These are phyloP conservation scores for Felis catus DNA, from an alignment of 2,113 vertebrate genomes.

Conservation along the genomic window DNA sequence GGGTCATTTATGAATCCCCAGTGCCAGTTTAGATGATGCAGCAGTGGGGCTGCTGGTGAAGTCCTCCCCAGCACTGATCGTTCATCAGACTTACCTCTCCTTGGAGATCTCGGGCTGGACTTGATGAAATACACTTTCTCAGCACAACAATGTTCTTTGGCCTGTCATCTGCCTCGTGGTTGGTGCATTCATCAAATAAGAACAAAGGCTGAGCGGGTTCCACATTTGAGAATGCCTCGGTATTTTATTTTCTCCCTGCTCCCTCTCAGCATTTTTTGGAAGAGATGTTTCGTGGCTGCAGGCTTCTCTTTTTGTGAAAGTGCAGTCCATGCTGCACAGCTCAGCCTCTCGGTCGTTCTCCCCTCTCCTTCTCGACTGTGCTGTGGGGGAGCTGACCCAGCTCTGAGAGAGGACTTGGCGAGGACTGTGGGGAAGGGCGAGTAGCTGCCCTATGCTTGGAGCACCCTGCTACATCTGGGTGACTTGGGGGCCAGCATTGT, in stretches of 20 bases:
- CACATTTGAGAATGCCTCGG: neutral
- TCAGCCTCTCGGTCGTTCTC: neutral
- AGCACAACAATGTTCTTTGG: neutral
- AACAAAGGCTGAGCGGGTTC: slow-evolving; percentile 29
- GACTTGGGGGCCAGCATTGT: neutral
- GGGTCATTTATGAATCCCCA: neutral
- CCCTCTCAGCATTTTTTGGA: neutral
- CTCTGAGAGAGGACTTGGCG: neutral
- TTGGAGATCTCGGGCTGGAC: neutral
- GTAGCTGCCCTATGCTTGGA: neutral
- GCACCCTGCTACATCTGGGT: neutral
- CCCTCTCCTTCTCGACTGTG: neutral
- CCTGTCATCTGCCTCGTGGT: neutral
- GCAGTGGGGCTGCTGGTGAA: neutral
- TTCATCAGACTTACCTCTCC: neutral
- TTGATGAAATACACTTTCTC: neutral
- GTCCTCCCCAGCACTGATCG: neutral
- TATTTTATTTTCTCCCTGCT: slow-evolving; percentile 16
- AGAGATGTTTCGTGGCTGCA: neutral
- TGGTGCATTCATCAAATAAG: slow-evolving; percentile 16
- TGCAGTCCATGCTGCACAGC: neutral
- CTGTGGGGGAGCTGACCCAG: neutral
- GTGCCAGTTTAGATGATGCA: neutral
- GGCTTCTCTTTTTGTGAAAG: neutral
- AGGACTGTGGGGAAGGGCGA: neutral